Evolutionary conservation across 2,888 invertebrate species (phyloP).

Genomic region (Fissipunctia ypsillon): DNA sequence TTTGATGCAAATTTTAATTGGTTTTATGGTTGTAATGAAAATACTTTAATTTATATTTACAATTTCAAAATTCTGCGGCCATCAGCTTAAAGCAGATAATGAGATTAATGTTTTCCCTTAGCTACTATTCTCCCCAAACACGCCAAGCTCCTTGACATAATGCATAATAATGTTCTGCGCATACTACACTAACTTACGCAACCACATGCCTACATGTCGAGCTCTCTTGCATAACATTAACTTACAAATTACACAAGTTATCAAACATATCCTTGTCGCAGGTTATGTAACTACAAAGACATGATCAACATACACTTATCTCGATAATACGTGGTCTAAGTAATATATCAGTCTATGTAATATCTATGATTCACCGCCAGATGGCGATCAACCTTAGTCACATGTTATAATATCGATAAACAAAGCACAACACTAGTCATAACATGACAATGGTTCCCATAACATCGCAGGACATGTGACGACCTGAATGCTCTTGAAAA

Average conservation of each 20-base stretch:
- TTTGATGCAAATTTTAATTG: neutral
- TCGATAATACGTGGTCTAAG: constrained; percentile 16
- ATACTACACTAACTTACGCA: neutral
- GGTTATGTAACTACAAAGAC: constrained; percentile 14
- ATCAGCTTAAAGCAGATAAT: neutral
- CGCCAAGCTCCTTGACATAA: neutral
- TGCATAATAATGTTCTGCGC: neutral
- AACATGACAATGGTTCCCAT: constrained; percentile 58
- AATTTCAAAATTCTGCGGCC: no score
- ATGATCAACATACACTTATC: constrained; percentile 14
- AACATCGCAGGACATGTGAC: constrained; percentile 24
- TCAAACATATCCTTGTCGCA: constrained; percentile 19
- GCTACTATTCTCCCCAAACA: neutral
- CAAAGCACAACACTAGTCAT: constrained; percentile 55
- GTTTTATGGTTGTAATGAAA: neutral
- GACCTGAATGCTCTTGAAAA: neutral
- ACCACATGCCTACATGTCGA: neutral
- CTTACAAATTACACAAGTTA: constrained; percentile 13
- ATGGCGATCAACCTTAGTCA: constrained; percentile 37
- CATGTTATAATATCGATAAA: constrained; percentile 42
- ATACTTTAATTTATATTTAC: neutral
- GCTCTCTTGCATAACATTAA: constrained; percentile 2
- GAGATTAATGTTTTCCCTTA: no score
- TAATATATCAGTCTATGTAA: constrained; percentile 6
- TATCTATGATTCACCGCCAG: constrained; percentile 51